Evolutionary conservation across 2,888 invertebrate genomes (phyloP), one percentile per base, ranked within the genome.

Genomic region (Dastarcus helophoroides): DNA sequence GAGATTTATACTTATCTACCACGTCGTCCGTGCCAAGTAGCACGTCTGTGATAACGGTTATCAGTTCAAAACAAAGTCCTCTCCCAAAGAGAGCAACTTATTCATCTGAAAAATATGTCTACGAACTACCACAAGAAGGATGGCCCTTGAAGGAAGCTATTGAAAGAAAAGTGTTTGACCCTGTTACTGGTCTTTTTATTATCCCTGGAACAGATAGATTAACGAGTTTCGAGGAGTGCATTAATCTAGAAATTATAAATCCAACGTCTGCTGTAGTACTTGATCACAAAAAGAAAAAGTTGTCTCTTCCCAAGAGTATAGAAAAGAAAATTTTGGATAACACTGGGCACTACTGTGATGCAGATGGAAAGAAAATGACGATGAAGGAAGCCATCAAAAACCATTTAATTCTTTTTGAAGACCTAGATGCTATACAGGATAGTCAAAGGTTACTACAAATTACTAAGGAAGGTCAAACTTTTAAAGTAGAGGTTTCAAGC

Each of bases 91-190:
- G 46, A 39, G 65, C 65, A 22, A 58, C 65, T 14, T 53, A 54
- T 19, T 42, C 53, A 2, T 67, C 70, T 7, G 79, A 79, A 48
- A 74, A 73, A 50, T 77, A 78, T 50, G 71, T 76, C 0, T 72
- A 82, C 44, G 85, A 89, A 49, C 57, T 91, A 15, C 91, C 91
- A 1, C 68, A 72, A 8, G 82, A 80, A 35, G 89, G 91, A 3
- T 89, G 88, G 83, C 70, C 73, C 33, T 66, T 94, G 2, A 68
- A 72, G 31, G 83, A 89, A 47, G 90, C 91, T 2, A 86, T 94
- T 39, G 69, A 79, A 22, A 76, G 79, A 51, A 78, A 77, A 31
- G 60, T 88, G 3, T 84, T 93, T 46, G 83, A 94, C 58, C 80
- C 91, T 2, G 65, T 72, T 1, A 76, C 75, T 1, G 94, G 95